Evolutionary conservation across 2,888 invertebrate species (phyloP), one percentile per base, ranked within the genome.

Genomic region (Caenorhabditis doughertyi): DNA sequence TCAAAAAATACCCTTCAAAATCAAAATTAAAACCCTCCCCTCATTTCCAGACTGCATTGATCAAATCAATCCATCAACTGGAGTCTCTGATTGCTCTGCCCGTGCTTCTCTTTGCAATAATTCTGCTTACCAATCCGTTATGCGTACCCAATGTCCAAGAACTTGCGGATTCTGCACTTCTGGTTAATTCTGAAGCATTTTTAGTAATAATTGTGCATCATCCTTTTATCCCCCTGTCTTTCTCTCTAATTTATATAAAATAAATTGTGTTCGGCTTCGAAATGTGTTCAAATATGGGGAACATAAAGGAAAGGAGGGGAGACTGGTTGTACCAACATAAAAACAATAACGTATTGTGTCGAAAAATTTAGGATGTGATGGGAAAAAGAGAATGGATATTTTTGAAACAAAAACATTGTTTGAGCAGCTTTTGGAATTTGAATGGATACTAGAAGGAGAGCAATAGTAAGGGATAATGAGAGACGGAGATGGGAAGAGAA

Each of bases 311-410:
- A 23, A 13, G 47, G 56, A 13, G 42, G 7, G 23, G 42, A 16
- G 62, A 27, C 18, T 65, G 68, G 64, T 68, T 68, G 68, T 68
- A 68, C 68, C 68, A 77, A 77, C 68, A 68, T 68, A 77, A 68
- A 77, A 68, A 77, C 77, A 77, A 77, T 77, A 68, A 62, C 77
- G 68, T 68, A 68, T 77, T 77, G 77, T 77, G 65, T 58, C 65
- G 73, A 35, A 39, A 51, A 65, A 56, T 51, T 65, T 23, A 18
- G n/a, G n/a, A n/a, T n/a, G n/a, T n/a, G n/a, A n/a, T n/a, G n/a
- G n/a, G n/a, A n/a, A n/a, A n/a, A n/a, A n/a, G n/a, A n/a, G n/a
- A 25, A 18, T 2, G 51, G 74, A 67, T 77, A 68, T 77, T 77
- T 67, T 77, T 77, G 77, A 77, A 77, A 77, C 77, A 74, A 77